Percentiles rank a stretch among this genome's conserved stretches.
These are phyloP conservation scores for Uromys caudimaculatus DNA, from an alignment of 2,797 vertebrate genomes.

Conservation along the genomic window DNA sequence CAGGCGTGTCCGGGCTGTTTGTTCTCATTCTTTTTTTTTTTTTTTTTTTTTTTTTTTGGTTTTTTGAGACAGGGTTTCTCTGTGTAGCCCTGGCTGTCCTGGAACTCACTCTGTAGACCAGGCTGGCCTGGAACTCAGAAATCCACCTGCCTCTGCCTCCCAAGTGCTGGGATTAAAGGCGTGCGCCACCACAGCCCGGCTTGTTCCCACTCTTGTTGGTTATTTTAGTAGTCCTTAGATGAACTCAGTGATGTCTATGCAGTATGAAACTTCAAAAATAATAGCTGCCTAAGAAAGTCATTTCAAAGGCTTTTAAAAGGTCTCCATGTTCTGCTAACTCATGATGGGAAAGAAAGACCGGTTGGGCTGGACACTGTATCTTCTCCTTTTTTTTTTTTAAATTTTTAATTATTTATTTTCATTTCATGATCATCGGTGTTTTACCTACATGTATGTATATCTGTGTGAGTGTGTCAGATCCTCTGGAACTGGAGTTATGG, in stretches of 20 bases:
- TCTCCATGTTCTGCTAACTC: neutral
- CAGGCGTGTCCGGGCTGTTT: neutral
- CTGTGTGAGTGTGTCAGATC: neutral
- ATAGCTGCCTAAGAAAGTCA: neutral
- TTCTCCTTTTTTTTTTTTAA: too few relatives aligned
- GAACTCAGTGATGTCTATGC: neutral
- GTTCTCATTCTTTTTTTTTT: neutral
- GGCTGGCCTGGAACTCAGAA: too few relatives aligned
- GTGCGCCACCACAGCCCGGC: too few relatives aligned
- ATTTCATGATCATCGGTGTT: neutral
- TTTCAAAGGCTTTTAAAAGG: neutral
- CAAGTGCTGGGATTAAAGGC: too few relatives aligned
- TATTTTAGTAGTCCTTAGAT: slow-evolving; percentile 11
- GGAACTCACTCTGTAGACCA: too few relatives aligned
- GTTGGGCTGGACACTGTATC: neutral
- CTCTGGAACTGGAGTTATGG: neutral
- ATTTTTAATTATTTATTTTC: too few relatives aligned
- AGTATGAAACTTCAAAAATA: neutral
- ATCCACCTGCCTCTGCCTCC: too few relatives aligned
- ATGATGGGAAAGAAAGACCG: neutral
- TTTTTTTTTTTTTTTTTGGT: too few relatives aligned
- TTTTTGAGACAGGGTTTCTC: too few relatives aligned
- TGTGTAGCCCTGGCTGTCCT: too few relatives aligned
- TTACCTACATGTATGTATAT: neutral
- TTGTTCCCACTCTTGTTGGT: neutral